Conservation (phyloP, 2,888 invertebrate genomes). For the Cybosia mesomella region DNA sequence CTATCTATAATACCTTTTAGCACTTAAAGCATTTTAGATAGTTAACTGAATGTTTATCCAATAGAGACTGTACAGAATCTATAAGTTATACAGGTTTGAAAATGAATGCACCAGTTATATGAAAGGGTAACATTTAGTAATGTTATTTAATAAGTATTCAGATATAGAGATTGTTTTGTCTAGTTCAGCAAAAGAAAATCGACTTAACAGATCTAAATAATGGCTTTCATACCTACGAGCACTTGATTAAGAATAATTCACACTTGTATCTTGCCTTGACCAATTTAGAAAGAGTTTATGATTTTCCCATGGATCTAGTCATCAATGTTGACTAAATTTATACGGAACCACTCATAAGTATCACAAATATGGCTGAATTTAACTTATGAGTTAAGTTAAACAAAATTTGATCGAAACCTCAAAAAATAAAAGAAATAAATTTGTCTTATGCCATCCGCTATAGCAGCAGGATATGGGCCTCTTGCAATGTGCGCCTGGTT, state of each 20-base stretch:
- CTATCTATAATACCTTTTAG: background rate
- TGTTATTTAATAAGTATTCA: no score
- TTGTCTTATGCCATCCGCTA: no score
- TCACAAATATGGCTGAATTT: background rate
- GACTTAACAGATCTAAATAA: background rate
- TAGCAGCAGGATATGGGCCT: no score
- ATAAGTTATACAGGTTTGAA: background rate
- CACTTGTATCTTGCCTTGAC: background rate
- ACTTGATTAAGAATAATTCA: no score
- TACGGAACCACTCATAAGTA: background rate
- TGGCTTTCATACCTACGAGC: background rate
- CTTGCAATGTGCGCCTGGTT: no score
- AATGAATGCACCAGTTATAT: no score
- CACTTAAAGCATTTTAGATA: background rate
- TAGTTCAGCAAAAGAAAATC: background rate
- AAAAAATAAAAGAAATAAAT: no score
- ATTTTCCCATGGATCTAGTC: background rate
- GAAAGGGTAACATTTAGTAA: no score
- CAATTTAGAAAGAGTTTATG: background rate
- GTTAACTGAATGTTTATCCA: background rate
- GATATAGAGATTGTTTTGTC: background rate
- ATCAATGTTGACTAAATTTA: background rate
- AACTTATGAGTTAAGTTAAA: background rate
- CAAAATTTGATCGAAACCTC: no score
- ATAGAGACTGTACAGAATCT: background rate